Base-by-base conservation (phyloP, 92 coral and sea anemone genomes). In the Epizoanthus rinbou region DNA sequence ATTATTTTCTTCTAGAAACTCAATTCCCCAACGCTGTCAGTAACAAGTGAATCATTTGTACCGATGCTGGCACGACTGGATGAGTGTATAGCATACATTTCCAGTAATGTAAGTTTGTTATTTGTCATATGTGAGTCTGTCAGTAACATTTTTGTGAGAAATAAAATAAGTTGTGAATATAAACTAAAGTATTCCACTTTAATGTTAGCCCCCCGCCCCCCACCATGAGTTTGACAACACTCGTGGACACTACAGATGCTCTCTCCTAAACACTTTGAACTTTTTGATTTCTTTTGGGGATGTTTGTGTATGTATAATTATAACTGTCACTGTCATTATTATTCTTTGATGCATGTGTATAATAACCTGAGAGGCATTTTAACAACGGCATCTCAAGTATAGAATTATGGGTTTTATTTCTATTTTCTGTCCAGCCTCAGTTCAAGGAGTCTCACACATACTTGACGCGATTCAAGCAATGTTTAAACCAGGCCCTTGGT, bases 11-110 rank as follows among this genome's bases (percentile, higher is more conserved):
- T 89, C 50, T 76, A 96, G 99, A 96, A 96, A 90, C 91, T 96
- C 57, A 96, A 92, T 84, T 94, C 98, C 0, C 97, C 99, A 3
- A 94, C 99, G 8, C 73, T 94, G 57, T 96, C 99, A 9, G 99
- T 96, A 47, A 96, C 95, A 39, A 96, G 95, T 63, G 99, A 96
- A 45, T 91, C 98, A n/a, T 96, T 96, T 76, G 98, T 96, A 24
- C 99, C 99, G 13, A 93, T 96, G 92, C 79, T 96, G 60, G 93
- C 99, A 8, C 91, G 95, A 59, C 93, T 96, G 65, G 99, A 96
- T 82, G 99, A 96, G 70, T 96, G 99, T 64, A 96, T 96, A 60
- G 88, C 95, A 65, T 96, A 91, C 70, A 90, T 96, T 70, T 90
- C 93, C 41, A 96, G 95, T 86, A 96, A 94, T 87, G 99, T 96